Conservation (phyloP, 2,797 vertebrate genomes). For the Scarus forsteni region DNA sequence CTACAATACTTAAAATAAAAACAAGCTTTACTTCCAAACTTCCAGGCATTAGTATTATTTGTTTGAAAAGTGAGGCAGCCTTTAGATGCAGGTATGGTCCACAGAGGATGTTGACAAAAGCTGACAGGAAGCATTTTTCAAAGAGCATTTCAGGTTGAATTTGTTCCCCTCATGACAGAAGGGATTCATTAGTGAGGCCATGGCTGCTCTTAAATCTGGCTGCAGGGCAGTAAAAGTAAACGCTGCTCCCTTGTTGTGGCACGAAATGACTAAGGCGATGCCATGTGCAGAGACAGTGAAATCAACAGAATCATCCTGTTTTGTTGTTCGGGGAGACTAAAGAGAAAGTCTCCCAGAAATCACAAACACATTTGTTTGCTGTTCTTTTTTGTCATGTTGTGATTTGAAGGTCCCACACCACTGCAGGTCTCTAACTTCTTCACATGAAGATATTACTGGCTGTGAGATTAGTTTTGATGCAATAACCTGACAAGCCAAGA, state of each 20-base stretch:
- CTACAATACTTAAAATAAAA: background rate
- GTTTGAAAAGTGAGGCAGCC: background rate
- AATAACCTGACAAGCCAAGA: conserved; percentile 48
- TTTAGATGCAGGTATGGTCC: conserved; percentile 8
- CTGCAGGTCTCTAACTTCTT: conserved; percentile 29
- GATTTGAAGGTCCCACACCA: conserved; percentile 12
- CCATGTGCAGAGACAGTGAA: conserved; percentile 20
- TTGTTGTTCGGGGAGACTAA: background rate
- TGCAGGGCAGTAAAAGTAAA: conserved; percentile 39
- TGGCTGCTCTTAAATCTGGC: conserved; percentile 50
- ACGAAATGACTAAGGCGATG: conserved; percentile 41
- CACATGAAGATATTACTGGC: conserved; percentile 39
- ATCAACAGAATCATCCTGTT: conserved; percentile 18
- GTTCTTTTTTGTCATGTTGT: conserved; percentile 3
- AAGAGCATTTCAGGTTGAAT: conserved; percentile 28
- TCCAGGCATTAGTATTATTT: background rate
- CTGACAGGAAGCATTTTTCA: conserved; percentile 23
- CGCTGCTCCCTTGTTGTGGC: conserved; percentile 28
- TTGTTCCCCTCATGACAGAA: conserved; percentile 36
- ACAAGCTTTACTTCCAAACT: background rate
- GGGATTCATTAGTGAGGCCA: conserved; percentile 53
- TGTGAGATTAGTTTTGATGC: conserved; percentile 40
- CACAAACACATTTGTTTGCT: background rate
- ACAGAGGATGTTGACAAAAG: conserved; percentile 17
- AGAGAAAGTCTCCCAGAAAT: background rate